These are phyloP conservation scores for Drosophila pallidifrons DNA, from an alignment of 1,140 invertebrate genomes.

Conservation along the genomic window DNA sequence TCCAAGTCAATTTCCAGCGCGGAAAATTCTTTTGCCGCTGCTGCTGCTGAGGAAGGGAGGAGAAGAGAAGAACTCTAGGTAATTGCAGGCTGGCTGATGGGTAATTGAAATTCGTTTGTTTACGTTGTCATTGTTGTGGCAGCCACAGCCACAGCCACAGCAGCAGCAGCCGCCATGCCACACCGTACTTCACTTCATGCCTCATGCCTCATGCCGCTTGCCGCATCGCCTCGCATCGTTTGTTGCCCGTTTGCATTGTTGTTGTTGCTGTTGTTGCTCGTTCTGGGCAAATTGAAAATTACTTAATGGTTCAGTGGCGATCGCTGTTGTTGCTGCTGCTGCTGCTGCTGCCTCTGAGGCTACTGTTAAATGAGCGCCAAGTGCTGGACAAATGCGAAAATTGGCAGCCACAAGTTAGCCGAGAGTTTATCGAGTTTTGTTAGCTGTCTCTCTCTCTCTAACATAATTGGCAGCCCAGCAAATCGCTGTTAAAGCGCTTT, in stretches of 20 bases:
- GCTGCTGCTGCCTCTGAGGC: conserved; percentile 44
- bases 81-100: conserved; percentile 66
- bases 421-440: conserved; percentile 42
- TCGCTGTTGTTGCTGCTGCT: conserved; percentile 43
- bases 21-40: conserved; percentile 41
- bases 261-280: conserved; percentile 26
- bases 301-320: conserved; percentile 82
- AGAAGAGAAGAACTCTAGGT: conserved; percentile 30
- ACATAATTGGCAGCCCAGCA: conserved; percentile 10
- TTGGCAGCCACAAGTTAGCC: conserved; percentile 37
- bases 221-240: background rate
- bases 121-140: conserved; percentile 79
- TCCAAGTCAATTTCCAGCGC: conserved; percentile 67
- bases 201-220: background rate
- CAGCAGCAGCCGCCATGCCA: conserved; percentile 19
- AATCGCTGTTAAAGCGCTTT: conserved; percentile 3
- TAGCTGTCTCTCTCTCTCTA: conserved; percentile 50
- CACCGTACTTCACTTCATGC: no score
- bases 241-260: conserved; percentile 41
- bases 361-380: conserved; percentile 73
- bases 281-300: conserved; percentile 76
- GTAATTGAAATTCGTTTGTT: conserved; percentile 83
- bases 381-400: conserved; percentile 75
- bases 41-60: background rate
- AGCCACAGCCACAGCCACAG: conserved; percentile 36